Percentiles rank a stretch among this genome's conserved stretches.
Conservation (phyloP, 2,113 vertebrate genomes). For the Rissa tridactyla region DNA sequence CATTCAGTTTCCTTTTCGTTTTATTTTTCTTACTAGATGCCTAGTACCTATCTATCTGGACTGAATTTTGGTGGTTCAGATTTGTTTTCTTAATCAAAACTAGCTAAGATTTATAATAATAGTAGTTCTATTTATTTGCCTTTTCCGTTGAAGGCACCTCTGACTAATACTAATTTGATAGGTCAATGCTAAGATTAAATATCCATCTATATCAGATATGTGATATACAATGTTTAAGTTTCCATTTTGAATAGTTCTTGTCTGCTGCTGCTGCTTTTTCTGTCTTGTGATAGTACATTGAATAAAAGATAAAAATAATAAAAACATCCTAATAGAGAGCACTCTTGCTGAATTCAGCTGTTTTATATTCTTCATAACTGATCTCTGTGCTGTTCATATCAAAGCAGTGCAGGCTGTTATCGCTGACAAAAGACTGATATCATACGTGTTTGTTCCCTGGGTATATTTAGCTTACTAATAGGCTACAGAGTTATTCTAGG, state of each 20-base stretch:
- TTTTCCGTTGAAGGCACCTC: neutral
- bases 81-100: neutral
- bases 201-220: neutral
- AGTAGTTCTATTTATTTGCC: neutral
- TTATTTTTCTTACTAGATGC: neutral
- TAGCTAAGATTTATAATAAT: neutral
- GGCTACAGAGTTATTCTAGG: neutral
- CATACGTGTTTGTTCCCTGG: neutral
- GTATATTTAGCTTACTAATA: neutral
- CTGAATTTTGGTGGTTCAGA: neutral
- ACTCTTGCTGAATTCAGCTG: neutral
- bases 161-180: neutral
- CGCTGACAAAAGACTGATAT: neutral
- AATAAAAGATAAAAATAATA: neutral
- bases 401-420: neutral
- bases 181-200: neutral
- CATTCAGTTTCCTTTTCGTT: neutral
- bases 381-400: neutral
- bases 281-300: neutral
- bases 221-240: accelerated
- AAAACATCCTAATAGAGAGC: neutral
- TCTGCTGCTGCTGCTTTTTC: neutral
- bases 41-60: neutral
- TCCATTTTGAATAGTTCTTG: neutral
- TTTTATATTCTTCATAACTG: neutral